Evolutionary conservation across 2,888 invertebrate species (phyloP), one percentile per base, ranked within the genome.

Genomic region (Leucoma salicis): DNA sequence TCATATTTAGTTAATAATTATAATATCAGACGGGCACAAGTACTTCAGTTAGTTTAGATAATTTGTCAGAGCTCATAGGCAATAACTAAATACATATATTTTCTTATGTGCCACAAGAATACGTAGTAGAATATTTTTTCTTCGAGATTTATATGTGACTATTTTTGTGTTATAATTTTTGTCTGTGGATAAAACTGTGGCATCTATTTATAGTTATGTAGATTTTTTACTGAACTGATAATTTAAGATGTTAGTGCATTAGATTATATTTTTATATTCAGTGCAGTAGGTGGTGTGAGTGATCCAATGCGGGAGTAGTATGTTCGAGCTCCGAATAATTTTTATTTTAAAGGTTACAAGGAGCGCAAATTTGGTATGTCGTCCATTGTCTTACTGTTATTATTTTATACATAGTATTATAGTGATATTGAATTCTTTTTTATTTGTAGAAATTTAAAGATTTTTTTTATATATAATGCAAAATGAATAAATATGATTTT

Each of bases 311-410:
- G 57, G 57, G 52, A 61, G 66, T n/a, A n/a, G 45, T 54, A 67
- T 65, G 78, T 52, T 49, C 78, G 51, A 71, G 75, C 62, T 77
- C 86, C 82, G 66, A 78, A 76, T 79, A 84, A 85, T 87, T 87
- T 87, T 87, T 87, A 87, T 87, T 87, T 87, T 87, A 87, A 87
- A 87, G 83, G 85, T 87, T 87, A 77, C 48, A 58, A 76, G 84
- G 85, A 77, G 57, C 47, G 81, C 66, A 73, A 80, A 81, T 78
- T 76, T 82, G 82, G 72, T 78, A 68, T 77, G 63, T 69, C 85
- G 85, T 85, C 85, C 85, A 85, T n/a, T n/a, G 73, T 74, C 76
- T 71, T 73, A 68, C 73, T 78, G 76, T 78, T 77, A 75, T 70
- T 68, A 70, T 74, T 74, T 60, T 77, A 78, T 77, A 68, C 63